Base-by-base conservation (phyloP, 2,888 invertebrate species). In the Eupithecia tripunctaria region DNA sequence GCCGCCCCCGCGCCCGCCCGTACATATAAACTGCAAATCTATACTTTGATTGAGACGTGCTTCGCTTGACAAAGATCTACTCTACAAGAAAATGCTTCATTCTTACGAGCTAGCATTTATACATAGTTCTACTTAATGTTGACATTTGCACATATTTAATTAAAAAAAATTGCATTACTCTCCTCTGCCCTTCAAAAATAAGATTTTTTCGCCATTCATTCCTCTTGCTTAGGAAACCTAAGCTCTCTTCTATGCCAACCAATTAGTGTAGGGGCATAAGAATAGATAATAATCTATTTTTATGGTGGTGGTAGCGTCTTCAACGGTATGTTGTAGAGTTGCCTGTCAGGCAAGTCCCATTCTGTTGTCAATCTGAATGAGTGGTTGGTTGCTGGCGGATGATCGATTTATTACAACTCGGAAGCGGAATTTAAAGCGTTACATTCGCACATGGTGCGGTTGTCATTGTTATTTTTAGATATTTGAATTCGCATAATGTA, bases 1-100 rank as follows among this genome's bases (percentile, higher is more conserved):
- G n/a, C n/a, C n/a, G n/a, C n/a, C n/a, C n/a, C n/a, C n/a, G n/a
- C n/a, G n/a, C 67, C 12, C 78, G 86, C 84, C 67, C 12, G 68
- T 78, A 85, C 84, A 88, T 88, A 81, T 77, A 76, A 86, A 88
- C 85, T 74, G 71, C 60, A 62, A 70, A 75, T 73, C 70, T 73
- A 70, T 79, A 73, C 73, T 73, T 79, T 77, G 79, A 75, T 72
- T 47, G 64, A 65, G 47, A 79, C 85, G 84, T 83, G 85, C 36
- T n/a, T 51, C 43, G 83, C 36, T 72, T 82, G 75, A 77, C n/a
- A 79, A 78, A 21, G 32, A 47, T 47, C n/a, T n/a, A n/a, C n/a
- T 5, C 2, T n/a, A 38, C 62, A 10, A 29, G 62, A 18, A 15
- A 38, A 18, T 63, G 38, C 38, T 38, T 10, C 18, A 36, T 27